Conservation (phyloP, 2,888 invertebrate genomes). For the Platycheirus albimanus region DNA sequence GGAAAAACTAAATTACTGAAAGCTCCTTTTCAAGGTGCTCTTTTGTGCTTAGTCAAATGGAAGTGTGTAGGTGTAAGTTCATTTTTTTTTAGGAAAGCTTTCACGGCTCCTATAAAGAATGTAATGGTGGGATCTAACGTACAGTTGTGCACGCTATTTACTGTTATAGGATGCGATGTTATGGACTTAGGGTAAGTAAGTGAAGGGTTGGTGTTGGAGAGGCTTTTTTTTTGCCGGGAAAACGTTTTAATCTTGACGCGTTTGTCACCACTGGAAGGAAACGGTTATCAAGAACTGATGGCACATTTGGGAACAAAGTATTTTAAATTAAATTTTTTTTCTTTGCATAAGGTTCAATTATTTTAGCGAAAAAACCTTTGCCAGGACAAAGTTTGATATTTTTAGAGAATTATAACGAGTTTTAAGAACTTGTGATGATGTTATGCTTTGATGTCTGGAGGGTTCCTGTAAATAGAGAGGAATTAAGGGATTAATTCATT, state of each 20-base stretch:
- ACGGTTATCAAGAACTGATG: not conserved
- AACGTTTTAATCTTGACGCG: slow-evolving; percentile 42
- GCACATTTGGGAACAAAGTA: not conserved
- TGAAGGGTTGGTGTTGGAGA: not conserved
- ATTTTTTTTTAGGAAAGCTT: not conserved
- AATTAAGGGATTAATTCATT: too few relatives aligned
- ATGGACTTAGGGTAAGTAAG: not conserved
- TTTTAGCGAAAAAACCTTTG: too few relatives aligned
- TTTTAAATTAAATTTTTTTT: too few relatives aligned
- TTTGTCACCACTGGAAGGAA: slow-evolving; percentile 28
- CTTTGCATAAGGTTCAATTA: too few relatives aligned
- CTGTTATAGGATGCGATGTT: not conserved
- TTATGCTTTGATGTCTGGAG: too few relatives aligned
- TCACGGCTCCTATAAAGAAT: not conserved
- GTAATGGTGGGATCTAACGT: slow-evolving; percentile 14
- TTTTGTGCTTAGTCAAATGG: too few relatives aligned
- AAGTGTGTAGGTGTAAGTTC: not conserved
- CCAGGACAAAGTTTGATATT: too few relatives aligned
- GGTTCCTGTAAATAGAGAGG: too few relatives aligned
- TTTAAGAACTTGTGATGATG: too few relatives aligned
- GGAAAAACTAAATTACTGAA: too few relatives aligned
- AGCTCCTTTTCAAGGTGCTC: too few relatives aligned
- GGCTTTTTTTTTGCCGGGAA: slow-evolving; percentile 36
- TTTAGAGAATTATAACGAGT: too few relatives aligned
- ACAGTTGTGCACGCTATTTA: slow-evolving; percentile 58